phyloP scores from a whole-genome alignment of 2,113 vertebrate species.

The Zapornia atra region DNA sequence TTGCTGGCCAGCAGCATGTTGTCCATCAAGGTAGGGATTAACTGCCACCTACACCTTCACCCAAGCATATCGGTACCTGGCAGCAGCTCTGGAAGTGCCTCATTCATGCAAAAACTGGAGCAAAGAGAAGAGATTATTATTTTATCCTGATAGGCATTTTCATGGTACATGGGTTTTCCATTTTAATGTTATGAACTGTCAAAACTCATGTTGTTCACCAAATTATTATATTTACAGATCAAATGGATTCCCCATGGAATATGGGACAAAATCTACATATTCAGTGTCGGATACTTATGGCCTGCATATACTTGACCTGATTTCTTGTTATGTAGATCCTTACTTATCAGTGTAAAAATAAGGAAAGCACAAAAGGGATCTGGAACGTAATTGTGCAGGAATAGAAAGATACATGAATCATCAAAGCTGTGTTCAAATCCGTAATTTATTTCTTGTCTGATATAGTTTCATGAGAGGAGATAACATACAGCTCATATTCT shows the following conservation, averaged over 20 bases:
- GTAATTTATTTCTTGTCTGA: not conserved
- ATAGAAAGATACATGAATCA: not conserved
- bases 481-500: not conserved
- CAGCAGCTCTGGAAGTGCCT: not conserved
- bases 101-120: not conserved
- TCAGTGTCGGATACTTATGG: not conserved
- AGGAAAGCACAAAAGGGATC: not conserved
- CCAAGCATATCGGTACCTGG: not conserved
- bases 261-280: conserved; percentile 33
- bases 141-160: not conserved
- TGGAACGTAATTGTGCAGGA: not conserved
- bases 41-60: not conserved
- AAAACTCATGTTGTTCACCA: not conserved
- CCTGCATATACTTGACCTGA: not conserved
- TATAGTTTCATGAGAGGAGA: not conserved
- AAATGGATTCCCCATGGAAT: not conserved
- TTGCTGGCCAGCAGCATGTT: not conserved
- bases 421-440: not conserved
- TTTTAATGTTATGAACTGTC: not conserved
- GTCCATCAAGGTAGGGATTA: not conserved
- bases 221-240: not conserved
- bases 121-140: not conserved
- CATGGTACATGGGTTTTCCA: not conserved
- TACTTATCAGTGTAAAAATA: not conserved
- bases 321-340: not conserved